Base-by-base conservation (phyloP, 2,113 vertebrate genomes). In the Pipa parva region DNA sequence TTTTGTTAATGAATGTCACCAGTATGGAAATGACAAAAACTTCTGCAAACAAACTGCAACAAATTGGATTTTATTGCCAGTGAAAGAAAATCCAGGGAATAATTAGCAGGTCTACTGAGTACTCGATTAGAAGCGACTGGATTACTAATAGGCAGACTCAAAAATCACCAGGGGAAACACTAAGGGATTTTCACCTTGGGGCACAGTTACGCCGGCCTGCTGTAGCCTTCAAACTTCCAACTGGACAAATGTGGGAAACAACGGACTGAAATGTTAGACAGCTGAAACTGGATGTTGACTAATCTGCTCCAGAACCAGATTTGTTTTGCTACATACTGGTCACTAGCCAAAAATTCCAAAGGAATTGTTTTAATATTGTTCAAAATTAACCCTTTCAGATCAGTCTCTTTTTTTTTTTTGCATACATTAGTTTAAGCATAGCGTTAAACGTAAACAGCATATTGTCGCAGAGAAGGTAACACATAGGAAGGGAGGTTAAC, bases 211-310 rank as follows among this genome's bases (percentile, higher is more conserved):
- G 77, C 77, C 79, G 84, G n/a, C 88, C 84, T 85, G 72, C 77
- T 82, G 76, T 54, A 83, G 76, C 73, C 74, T 86, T 86, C 81
- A 80, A 75, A 76, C 73, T 70, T 63, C 75, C 76, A 79, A 71
- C 72, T 0, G 60, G 81, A 89, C 80, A 83, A 85, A 88, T 87
- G 86, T 91, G 88, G 88, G 88, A 92, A 90, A 90, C 76, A 82
- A 78, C 75, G 82, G 82, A 75, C 76, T 82, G 84, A 87, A 87
- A 88, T 77, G 71, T 84, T 85, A 90, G 82, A 88, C 79, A 77
- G 69, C 76, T 76, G 81, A 84, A 80, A 78, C 74, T 75, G 76
- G 48, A 63, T 78, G 72, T 81, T 81, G 81, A 84, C 80, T 84
- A 81, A 77, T 82, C 77, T 80, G 73, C 76, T 52, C 33, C 63